These are phyloP conservation scores for Thymelicus acteon DNA, from an alignment of 2,888 invertebrate species.

Conservation along the genomic window DNA sequence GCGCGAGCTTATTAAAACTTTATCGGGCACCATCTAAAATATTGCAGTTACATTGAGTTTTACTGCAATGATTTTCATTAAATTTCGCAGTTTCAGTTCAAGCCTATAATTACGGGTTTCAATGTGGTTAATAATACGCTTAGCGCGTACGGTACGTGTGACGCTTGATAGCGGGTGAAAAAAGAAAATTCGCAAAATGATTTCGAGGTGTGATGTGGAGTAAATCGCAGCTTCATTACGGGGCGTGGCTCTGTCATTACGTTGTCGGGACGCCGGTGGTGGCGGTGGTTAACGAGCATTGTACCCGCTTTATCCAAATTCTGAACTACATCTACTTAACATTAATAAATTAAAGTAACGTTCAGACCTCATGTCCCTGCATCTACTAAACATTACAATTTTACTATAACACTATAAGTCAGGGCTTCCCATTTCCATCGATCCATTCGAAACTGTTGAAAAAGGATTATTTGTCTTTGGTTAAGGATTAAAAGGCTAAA, in stretches of 20 bases:
- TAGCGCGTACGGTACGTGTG: constrained; percentile 65
- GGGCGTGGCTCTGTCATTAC: constrained; percentile 76
- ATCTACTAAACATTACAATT: no score
- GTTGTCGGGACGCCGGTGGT: constrained; percentile 56
- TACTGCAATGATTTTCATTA: constrained; percentile 4
- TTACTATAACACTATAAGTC: no score
- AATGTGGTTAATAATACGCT: constrained; percentile 72
- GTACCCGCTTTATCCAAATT: constrained; percentile 44
- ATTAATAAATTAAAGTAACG: background rate
- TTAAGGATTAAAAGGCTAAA: no score
- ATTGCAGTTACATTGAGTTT: background rate
- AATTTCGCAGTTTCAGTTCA: constrained; percentile 22
- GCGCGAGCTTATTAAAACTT: background rate
- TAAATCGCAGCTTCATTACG: constrained; percentile 73
- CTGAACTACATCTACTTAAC: constrained; percentile 36
- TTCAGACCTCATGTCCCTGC: no score
- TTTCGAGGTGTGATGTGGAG: constrained; percentile 75
- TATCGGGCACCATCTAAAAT: background rate
- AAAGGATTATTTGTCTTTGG: no score
- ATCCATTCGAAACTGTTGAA: no score
- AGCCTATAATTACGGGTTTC: constrained; percentile 68
- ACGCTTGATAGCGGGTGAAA: constrained; percentile 70
- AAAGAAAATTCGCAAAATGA: constrained; percentile 70
- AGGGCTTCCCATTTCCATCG: no score
- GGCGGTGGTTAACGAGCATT: constrained; percentile 64